Percentiles rank a stretch among this genome's conserved stretches.
Evolutionary conservation across 2,888 invertebrate genomes (phyloP).

Genomic region (Ethmia dodecea): DNA sequence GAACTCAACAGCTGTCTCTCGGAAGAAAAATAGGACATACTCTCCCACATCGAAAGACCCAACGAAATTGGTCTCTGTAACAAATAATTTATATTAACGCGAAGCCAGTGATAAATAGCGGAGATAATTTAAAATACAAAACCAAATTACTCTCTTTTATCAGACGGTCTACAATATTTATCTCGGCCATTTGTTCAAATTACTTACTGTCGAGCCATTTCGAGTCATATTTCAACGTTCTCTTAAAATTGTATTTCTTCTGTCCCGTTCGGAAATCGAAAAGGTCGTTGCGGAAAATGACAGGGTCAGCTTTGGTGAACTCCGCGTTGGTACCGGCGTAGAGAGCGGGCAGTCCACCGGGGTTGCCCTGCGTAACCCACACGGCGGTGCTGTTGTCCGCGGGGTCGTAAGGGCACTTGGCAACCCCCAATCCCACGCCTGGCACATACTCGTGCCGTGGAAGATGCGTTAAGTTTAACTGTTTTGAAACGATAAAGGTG

Average conservation of each 20-base stretch:
- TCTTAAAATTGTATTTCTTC: constrained; percentile 79
- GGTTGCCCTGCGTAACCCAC: constrained; percentile 83
- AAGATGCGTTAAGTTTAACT: constrained; percentile 76
- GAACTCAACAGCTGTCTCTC: constrained; percentile 83
- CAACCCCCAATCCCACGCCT: constrained; percentile 82
- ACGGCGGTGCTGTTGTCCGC: constrained; percentile 86
- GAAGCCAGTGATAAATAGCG: too few relatives aligned
- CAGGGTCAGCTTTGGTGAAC: constrained; percentile 83
- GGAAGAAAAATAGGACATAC: constrained; percentile 84
- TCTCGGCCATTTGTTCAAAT: too few relatives aligned
- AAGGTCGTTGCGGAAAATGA: constrained; percentile 83
- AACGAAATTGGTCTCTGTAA: constrained; percentile 84
- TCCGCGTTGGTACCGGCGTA: constrained; percentile 87
- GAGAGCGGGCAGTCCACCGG: constrained; percentile 79
- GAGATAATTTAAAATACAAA: too few relatives aligned
- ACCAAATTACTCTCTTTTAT: too few relatives aligned
- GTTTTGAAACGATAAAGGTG: constrained; percentile 8
- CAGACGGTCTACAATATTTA: too few relatives aligned
- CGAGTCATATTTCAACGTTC: constrained; percentile 83
- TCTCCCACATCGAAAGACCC: constrained; percentile 83
- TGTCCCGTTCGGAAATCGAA: constrained; percentile 78
- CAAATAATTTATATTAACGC: too few relatives aligned
- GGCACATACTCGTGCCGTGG: constrained; percentile 79
- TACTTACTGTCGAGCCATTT: constrained; percentile 85
- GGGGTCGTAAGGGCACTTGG: constrained; percentile 85